Base-by-base conservation (phyloP, 2,888 invertebrate genomes). In the Rhopalosiphum nymphaeae region DNA sequence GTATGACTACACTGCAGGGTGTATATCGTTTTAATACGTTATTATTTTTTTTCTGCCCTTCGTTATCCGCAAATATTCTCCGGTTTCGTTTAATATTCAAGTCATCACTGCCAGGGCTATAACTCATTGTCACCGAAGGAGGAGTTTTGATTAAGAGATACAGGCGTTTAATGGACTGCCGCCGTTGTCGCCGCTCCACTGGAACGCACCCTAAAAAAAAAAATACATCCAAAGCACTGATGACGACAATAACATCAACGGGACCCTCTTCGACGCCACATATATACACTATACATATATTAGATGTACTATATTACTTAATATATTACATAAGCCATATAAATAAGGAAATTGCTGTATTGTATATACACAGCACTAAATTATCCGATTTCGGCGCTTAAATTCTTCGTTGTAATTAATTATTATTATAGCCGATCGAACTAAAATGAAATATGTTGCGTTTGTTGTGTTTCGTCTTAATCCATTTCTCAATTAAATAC, bases 91-190 rank as follows among this genome's bases (percentile, higher is more conserved):
- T 94, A 94, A 91, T 94, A 94, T 94, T 94, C 94, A 94, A 94
- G 94, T 91, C 94, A 29, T 94, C 90, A n/a, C 85, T 26, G 84
- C 56, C 49, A 25, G 29, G 90, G 90, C 94, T 87, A 94, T 94
- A 94, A 94, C 90, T 94, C 94, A 94, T 94, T 94, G 94, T 94
- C 94, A 94, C 94, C 85, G 53, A n/a, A 93, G 85, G 93, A 93
- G 93, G 93, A 93, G 94, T 94, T 94, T 91, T 94, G 94, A 94
- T 94, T 94, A 94, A 94, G 94, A 94, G 94, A 94, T 91, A 94
- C 94, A 93, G 92, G 88, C 94, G 86, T 94, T 94, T 94, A 94
- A 94, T 94, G 94, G 94, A 93, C 89, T 85, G 85, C 57, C 46
- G 84, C 84, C 67, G 88, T 29, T 56, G 53, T 44, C 21, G 88